Evolutionary conservation across 2,113 vertebrate genomes (phyloP), one percentile per base, ranked within the genome.

Genomic region (Tupaia chinensis): DNA sequence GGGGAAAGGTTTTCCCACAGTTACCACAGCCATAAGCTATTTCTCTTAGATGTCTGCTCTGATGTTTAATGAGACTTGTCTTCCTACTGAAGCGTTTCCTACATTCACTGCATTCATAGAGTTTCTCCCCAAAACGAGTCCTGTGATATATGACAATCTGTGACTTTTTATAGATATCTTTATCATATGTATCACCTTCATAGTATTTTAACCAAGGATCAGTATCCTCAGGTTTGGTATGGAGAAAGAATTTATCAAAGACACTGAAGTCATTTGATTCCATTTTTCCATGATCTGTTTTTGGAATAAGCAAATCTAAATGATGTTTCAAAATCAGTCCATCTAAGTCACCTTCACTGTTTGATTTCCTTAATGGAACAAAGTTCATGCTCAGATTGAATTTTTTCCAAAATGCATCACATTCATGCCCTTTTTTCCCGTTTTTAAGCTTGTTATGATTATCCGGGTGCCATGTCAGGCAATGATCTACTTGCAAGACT

Each of bases 91-190:
- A 97, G 76, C 87, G 90, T 65, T 97, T 97, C 77, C 97, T 96
- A 94, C 97, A 97, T 93, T 97, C 95, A 89, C 94, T 95, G 81
- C 97, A 97, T 80, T 97, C 97, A 87, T 92, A 96, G 10, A 97
- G 96, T 61, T 96, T 97, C 72, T 97, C 96, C 70, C 97, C 97
- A 89, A 89, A 82, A 79, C 72, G 96, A 54, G n/a, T 97, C 94
- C 88, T 94, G 60, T 97, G 97, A 79, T 92, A 97, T 34, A 97
- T 97, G 61, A 97, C 82, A 87, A 97, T 95, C 88, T 97, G 97
- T 54, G 97, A 95, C 58, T 96, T 97, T 79, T 87, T 97, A 58
- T 58, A 96, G n/a, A 9, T 94, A 65, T 61, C 65, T 73, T 89
- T 92, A 56, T 91, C 77, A 60, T 63, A 94, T 56, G 87, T 94